These are phyloP conservation scores for Gadus macrocephalus DNA, from an alignment of 2,113 vertebrate genomes.

Conservation along the genomic window DNA sequence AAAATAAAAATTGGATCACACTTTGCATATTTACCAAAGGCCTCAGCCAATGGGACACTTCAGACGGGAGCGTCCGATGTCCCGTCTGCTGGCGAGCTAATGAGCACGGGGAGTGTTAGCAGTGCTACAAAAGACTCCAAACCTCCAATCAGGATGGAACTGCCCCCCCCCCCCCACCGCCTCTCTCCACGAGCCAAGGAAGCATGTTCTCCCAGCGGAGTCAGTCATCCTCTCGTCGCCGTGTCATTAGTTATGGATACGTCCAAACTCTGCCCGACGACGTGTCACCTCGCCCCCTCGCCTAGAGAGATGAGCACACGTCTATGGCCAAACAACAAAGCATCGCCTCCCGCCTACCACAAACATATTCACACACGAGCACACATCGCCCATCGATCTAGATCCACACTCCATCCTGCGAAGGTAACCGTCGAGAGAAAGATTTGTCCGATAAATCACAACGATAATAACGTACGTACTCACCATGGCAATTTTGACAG, in stretches of 20 bases:
- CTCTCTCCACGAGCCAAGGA: no score
- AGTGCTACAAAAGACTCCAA: no score
- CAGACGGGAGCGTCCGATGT: no score
- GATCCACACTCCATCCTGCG: not conserved
- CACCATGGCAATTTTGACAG: conserved; percentile 39
- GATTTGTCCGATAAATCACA: conserved; percentile 42
- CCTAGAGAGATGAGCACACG: conserved; percentile 52
- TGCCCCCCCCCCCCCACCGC: no score
- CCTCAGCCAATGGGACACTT: conserved; percentile 33
- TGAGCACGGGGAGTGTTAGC: no score
- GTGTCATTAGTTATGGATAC: conserved; percentile 55
- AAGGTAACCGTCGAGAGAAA: not conserved
- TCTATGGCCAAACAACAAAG: conserved; percentile 41
- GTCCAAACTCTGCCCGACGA: conserved; percentile 44
- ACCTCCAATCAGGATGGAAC: not conserved
- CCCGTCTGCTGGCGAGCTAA: no score
- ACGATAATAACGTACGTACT: conserved; percentile 48
- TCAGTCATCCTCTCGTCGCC: conserved; percentile 34
- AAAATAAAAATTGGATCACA: no score
- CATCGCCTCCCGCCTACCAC: conserved; percentile 49
- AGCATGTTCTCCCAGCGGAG: conserved; percentile 32
- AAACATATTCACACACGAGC: conserved; percentile 20
- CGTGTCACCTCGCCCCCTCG: conserved; percentile 27
- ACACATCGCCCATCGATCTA: no score
- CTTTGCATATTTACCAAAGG: conserved; percentile 8